These are phyloP conservation scores for Drosophila eugracilis DNA, from an alignment of 1,140 invertebrate species.

Conservation along the genomic window DNA sequence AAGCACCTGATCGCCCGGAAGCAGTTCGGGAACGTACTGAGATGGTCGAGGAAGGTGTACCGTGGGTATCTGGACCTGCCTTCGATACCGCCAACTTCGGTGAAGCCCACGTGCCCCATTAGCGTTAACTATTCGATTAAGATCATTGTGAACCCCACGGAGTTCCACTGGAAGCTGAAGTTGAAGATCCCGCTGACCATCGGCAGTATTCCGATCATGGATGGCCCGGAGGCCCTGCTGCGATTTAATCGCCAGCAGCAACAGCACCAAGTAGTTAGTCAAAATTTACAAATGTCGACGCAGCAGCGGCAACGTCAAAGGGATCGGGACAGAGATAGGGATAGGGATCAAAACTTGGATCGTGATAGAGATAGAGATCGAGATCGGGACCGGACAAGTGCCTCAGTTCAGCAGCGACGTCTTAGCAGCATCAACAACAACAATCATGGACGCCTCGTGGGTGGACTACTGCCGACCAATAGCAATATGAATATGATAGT, in stretches of 20 bases:
- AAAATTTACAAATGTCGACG: conserved; percentile 77
- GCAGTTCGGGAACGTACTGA: conserved; percentile 86
- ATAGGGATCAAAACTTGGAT: conserved; percentile 1
- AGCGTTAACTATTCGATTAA: conserved; percentile 89
- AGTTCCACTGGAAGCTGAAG: conserved; percentile 86
- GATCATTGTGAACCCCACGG: conserved; percentile 85
- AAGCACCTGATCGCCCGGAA: conserved; percentile 86
- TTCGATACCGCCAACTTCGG: conserved; percentile 89
- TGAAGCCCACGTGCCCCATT: conserved; percentile 89
- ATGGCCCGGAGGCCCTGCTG: conserved; percentile 65
- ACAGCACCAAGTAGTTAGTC: conserved; percentile 80
- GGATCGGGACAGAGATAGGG: conserved; percentile 4
- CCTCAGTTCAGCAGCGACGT: conserved; percentile 46
- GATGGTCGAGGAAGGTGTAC: conserved; percentile 81
- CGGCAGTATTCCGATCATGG: conserved; percentile 86
- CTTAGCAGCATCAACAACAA: conserved; percentile 49
- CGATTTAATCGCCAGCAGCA: conserved; percentile 73
- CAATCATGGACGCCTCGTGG: conserved; percentile 45
- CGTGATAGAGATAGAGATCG: conserved; percentile 5
- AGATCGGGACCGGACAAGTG: conserved; percentile 23
- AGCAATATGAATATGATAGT: conserved; percentile 54
- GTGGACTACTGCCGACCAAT: conserved; percentile 68
- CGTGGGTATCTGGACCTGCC: conserved; percentile 87
- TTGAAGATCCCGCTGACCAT: conserved; percentile 86
- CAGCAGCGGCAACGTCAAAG: conserved; percentile 32